These are phyloP conservation scores for Cynaeus angustus DNA, from an alignment of 2,888 invertebrate species.

Conservation along the genomic window DNA sequence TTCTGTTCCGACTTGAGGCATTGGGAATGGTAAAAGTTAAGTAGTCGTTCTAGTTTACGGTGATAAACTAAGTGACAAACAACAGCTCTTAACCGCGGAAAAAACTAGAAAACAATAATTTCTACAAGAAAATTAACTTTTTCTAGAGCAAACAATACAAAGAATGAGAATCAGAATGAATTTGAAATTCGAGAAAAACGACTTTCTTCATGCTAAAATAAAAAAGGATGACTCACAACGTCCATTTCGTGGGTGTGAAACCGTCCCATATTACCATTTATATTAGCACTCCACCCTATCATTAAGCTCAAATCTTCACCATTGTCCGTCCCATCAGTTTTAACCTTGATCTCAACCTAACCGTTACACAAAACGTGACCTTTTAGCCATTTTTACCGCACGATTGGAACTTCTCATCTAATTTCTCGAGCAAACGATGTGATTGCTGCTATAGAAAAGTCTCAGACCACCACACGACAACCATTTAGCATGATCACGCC, in stretches of 20 bases:
- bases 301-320: slow-evolving; percentile 9
- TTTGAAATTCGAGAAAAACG: too few species aligned
- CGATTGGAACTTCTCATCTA: slow-evolving; percentile 1
- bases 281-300: slow-evolving; percentile 16
- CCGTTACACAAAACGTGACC: slow-evolving; percentile 18
- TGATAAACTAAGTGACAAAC: too few species aligned
- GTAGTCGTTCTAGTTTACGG: too few species aligned
- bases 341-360: slow-evolving; percentile 1
- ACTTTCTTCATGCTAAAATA: too few species aligned
- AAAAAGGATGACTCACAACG: slow-evolving; percentile 9
- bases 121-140: too few species aligned
- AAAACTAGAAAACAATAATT: too few species aligned
- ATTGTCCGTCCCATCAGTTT: slow-evolving; percentile 1
- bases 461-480: slow-evolving; percentile 27
- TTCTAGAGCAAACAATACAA: too few species aligned
- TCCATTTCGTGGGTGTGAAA: slow-evolving; percentile 7
- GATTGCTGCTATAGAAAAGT: not conserved
- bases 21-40: too few species aligned
- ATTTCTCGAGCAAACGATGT: slow-evolving; percentile 7
- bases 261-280: slow-evolving; percentile 20
- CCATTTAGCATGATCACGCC: slow-evolving; percentile 24
- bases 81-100: too few species aligned
- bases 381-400: slow-evolving; percentile 7
- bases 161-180: too few species aligned
- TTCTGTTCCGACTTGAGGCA: too few species aligned